Conservation (phyloP, 2,113 vertebrate species). For the Chaenocephalus aceratus region DNA sequence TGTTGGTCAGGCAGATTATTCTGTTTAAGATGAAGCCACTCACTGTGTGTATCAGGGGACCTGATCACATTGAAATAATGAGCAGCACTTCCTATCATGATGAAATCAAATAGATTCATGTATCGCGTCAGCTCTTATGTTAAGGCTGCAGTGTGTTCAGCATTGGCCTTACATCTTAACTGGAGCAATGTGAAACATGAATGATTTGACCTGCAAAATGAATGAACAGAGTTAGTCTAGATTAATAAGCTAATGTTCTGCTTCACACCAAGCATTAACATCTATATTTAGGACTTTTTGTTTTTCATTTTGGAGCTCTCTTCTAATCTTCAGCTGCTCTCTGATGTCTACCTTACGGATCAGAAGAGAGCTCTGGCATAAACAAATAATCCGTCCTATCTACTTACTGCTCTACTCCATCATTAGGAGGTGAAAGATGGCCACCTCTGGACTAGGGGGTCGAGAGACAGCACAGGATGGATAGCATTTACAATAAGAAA, state of each 20-base stretch:
- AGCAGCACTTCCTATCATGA: background rate
- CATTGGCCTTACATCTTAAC: background rate
- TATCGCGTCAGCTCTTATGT: background rate
- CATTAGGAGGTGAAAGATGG: slow-evolving; percentile 5
- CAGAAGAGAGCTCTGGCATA: slow-evolving; percentile 27
- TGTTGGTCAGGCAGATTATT: background rate
- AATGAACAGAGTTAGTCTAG: background rate
- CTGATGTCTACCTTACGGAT: slow-evolving; percentile 56
- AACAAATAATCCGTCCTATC: slow-evolving; percentile 53
- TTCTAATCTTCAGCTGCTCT: slow-evolving; percentile 48
- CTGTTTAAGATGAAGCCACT: background rate
- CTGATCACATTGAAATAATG: background rate
- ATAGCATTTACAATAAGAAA: slow-evolving; percentile 14
- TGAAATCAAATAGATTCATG: background rate
- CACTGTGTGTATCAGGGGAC: background rate
- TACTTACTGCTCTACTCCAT: background rate
- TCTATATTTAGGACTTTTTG: slow-evolving; percentile 33
- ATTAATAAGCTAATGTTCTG: slow-evolving; percentile 7
- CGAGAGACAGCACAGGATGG: background rate
- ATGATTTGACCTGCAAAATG: slow-evolving; percentile 9
- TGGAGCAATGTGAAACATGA: background rate
- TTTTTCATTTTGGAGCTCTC: slow-evolving; percentile 37
- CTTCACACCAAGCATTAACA: background rate
- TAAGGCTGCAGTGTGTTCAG: background rate
- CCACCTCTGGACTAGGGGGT: slow-evolving; percentile 11